These are phyloP conservation scores for Vultur gryphus DNA, from an alignment of 2,797 vertebrate genomes.

Conservation along the genomic window DNA sequence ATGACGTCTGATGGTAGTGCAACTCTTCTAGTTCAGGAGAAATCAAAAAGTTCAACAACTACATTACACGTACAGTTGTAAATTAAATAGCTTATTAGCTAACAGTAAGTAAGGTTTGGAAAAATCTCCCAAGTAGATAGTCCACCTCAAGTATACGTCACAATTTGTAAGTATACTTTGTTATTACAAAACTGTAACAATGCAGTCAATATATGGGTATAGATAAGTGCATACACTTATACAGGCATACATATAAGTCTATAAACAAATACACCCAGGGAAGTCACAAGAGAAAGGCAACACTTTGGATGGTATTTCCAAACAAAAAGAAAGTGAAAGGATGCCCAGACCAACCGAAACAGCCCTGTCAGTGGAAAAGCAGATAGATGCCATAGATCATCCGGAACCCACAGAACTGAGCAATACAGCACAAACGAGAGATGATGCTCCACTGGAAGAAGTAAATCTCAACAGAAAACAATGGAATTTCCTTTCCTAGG, in stretches of 20 bases:
- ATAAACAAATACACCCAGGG: background rate
- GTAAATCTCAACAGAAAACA: background rate
- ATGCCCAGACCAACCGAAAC: background rate
- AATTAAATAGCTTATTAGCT: background rate
- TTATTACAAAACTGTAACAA: background rate
- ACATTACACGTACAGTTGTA: background rate
- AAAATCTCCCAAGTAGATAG: background rate
- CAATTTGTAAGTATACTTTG: background rate
- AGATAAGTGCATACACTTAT: background rate
- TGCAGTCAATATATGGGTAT: rapidly evolving
- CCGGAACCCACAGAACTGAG: background rate
- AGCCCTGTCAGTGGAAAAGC: background rate
- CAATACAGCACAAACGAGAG: background rate
- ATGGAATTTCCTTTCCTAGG: background rate
- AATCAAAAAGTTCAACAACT: background rate
- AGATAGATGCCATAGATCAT: background rate
- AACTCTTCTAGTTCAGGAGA: background rate
- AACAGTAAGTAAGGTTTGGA: background rate
- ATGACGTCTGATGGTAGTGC: background rate
- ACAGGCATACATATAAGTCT: rapidly evolving
- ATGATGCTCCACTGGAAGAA: background rate
- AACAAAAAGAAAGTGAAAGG: background rate
- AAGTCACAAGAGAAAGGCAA: background rate
- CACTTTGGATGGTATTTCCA: background rate
- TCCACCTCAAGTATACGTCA: background rate